These are phyloP conservation scores for Onychostoma macrolepis DNA, from an alignment of 2,113 vertebrate species.

Conservation along the genomic window DNA sequence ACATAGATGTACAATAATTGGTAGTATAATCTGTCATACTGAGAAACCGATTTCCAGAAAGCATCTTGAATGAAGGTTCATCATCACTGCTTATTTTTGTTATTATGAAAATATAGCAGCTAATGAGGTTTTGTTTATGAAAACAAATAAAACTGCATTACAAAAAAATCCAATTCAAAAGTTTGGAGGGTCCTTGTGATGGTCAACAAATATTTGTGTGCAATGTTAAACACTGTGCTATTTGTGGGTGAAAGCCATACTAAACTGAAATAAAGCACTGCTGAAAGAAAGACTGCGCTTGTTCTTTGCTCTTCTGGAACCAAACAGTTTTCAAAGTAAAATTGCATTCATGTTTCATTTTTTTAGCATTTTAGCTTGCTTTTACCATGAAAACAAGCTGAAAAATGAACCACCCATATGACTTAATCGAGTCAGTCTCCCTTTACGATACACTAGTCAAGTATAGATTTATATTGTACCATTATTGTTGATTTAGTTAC, in stretches of 20 bases:
- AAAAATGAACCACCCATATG: background rate
- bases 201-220: background rate
- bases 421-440: background rate
- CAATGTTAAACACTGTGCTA: background rate
- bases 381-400: background rate
- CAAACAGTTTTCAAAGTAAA: background rate
- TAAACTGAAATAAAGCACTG: conserved; percentile 13
- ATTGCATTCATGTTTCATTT: background rate
- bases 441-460: background rate
- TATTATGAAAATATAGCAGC: background rate
- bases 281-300: background rate
- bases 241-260: background rate
- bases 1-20: background rate
- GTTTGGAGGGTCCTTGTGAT: background rate
- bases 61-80: background rate
- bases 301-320: background rate
- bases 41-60: conserved; percentile 4
- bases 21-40: background rate
- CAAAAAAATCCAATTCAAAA: background rate
- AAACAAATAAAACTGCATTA: background rate
- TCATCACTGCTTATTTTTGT: background rate
- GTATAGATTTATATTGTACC: background rate
- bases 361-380: background rate
- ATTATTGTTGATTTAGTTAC: background rate
- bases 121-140: background rate